Evolutionary conservation across 2,113 vertebrate species (phyloP).

Genomic region (Oenanthe melanoleuca): DNA sequence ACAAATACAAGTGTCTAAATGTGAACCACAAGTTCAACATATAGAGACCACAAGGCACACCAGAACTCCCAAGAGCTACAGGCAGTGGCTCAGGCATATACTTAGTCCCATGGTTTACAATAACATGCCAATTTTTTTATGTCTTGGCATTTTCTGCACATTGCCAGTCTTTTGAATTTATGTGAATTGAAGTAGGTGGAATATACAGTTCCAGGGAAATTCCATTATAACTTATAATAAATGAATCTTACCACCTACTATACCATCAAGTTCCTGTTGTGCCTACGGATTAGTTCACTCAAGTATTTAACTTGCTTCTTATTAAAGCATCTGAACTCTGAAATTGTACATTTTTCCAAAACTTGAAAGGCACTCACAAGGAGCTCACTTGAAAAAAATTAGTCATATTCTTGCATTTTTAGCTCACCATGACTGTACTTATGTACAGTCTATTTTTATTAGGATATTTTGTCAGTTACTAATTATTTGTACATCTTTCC

Average conservation of each 20-base stretch:
- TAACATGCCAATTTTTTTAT: neutral
- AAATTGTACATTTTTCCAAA: neutral
- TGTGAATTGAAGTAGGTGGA: neutral
- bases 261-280: neutral
- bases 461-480: neutral
- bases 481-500: neutral
- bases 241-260: conserved; percentile 7
- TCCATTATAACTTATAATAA: conserved; percentile 28
- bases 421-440: neutral
- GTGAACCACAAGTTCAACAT: neutral
- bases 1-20: neutral
- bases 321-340: neutral
- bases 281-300: neutral
- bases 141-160: neutral
- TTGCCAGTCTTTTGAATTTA: neutral
- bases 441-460: neutral
- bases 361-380: neutral
- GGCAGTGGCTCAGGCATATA: neutral
- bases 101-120: neutral
- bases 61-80: neutral
- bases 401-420: neutral
- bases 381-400: neutral
- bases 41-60: neutral
- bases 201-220: conserved; percentile 5
- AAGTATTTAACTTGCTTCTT: neutral